Evolutionary conservation across 2,113 vertebrate species (phyloP).

Genomic region (Oryzias curvinotus): DNA sequence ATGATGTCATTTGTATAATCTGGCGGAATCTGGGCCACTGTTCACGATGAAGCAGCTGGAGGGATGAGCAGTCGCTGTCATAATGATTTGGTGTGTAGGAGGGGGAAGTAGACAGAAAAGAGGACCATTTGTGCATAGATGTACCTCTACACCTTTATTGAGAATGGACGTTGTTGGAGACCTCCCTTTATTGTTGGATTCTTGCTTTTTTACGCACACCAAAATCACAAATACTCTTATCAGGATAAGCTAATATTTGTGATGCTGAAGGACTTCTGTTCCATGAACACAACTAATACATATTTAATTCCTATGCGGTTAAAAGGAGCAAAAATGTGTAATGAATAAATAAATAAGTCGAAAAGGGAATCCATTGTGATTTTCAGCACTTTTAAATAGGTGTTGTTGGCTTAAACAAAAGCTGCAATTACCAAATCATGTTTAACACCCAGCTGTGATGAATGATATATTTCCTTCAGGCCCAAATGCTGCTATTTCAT

Average conservation of each 20-base stretch:
- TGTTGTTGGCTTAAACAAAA: conserved; percentile 16
- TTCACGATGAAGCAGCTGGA: conserved; percentile 57
- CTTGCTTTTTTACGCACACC: conserved; percentile 17
- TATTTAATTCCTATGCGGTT: conserved; percentile 29
- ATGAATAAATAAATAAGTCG: conserved; percentile 1
- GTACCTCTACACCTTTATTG: background rate
- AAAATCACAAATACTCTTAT: conserved; percentile 17
- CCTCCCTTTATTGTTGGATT: background rate
- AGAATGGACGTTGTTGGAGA: conserved; percentile 8
- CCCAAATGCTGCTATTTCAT: conserved; percentile 15
- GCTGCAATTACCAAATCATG: conserved; percentile 10
- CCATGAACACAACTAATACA: conserved; percentile 10
- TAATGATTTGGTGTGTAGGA: conserved; percentile 54
- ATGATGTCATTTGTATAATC: conserved; percentile 71
- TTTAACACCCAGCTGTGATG: conserved; percentile 35
- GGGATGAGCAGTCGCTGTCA: conserved; percentile 70
- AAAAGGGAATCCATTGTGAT: conserved; percentile 1
- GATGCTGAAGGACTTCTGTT: conserved; percentile 31
- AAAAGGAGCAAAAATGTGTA: conserved; percentile 12
- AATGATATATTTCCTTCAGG: conserved; percentile 24
- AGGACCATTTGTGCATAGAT: background rate
- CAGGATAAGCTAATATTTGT: conserved; percentile 37
- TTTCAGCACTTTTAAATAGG: conserved; percentile 5
- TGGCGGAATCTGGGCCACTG: conserved; percentile 67
- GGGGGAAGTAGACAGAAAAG: conserved; percentile 37